phyloP scores from a whole-genome alignment of 1,140 invertebrate species.

The Drosophila trapezifrons region DNA sequence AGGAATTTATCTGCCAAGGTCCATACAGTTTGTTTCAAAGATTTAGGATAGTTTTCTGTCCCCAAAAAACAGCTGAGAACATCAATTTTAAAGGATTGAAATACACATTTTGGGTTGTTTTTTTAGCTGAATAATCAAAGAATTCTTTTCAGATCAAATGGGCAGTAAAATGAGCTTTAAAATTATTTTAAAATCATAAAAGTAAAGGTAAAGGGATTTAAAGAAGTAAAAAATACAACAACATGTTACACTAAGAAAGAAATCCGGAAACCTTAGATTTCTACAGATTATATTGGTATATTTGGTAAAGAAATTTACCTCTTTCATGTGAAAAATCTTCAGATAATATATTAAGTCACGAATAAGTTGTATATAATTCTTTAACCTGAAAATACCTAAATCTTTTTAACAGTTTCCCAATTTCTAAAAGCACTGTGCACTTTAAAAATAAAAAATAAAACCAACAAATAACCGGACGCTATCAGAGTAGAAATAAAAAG shows the following conservation, averaged over 20 bases:
- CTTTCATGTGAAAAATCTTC: background rate
- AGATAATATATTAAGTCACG: background rate
- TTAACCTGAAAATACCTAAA: background rate
- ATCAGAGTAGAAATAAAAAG: conserved; percentile 29
- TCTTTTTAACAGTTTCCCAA: background rate
- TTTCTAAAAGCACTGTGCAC: conserved; percentile 2
- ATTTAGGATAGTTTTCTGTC: background rate
- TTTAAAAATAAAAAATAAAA: conserved; percentile 13
- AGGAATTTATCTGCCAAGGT: background rate
- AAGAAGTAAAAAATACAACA: too few relatives aligned
- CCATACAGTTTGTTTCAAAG: conserved; percentile 20
- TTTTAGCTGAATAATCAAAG: background rate
- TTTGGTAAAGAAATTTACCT: background rate
- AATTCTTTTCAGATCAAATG: background rate
- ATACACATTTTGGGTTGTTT: background rate
- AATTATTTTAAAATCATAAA: background rate
- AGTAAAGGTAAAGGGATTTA: too few relatives aligned
- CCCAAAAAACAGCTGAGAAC: background rate
- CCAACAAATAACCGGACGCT: conserved; percentile 47
- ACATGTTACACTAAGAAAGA: too few relatives aligned
- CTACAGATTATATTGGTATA: background rate
- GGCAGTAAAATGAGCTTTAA: background rate
- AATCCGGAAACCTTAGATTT: background rate
- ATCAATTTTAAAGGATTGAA: background rate
- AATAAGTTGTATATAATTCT: background rate